Percentiles rank a stretch among this genome's conserved stretches.
Conservation (phyloP, 2,888 invertebrate species). For the Chalcosyrphus nemorum region DNA sequence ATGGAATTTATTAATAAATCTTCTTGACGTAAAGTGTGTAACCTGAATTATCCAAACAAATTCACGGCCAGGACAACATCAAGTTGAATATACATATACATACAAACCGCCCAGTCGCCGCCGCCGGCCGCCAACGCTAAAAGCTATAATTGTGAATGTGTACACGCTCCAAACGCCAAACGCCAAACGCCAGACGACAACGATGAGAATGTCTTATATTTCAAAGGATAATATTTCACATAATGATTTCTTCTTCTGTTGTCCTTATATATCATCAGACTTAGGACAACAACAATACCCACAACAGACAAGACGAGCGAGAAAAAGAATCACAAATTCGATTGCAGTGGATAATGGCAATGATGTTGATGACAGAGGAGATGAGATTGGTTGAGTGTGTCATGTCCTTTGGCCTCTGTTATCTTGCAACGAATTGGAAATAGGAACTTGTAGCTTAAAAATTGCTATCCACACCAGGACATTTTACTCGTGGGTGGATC, state of each 20-base stretch:
- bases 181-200: neutral
- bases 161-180: neutral
- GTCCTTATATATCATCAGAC: neutral
- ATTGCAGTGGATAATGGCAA: slow-evolving; percentile 22
- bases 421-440: slow-evolving; percentile 18
- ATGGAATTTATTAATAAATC: slow-evolving; percentile 37
- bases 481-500: neutral
- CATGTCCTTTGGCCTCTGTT: slow-evolving; percentile 3
- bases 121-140: neutral
- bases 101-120: neutral
- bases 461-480: neutral
- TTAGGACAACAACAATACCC: neutral
- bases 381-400: slow-evolving; percentile 1
- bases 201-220: slow-evolving; percentile 9
- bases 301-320: neutral
- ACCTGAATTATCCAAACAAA: slow-evolving; percentile 12
- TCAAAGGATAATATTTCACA: slow-evolving; percentile 40
- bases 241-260: slow-evolving; percentile 32
- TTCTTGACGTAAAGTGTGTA: slow-evolving; percentile 14
- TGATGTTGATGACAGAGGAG: slow-evolving; percentile 31
- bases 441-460: neutral
- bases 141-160: slow-evolving; percentile 25
- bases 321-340: slow-evolving; percentile 24
- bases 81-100: too few relatives aligned
- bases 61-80: slow-evolving; percentile 15